Evolutionary conservation across 2,113 vertebrate genomes (phyloP).

Genomic region (Macaca nemestrina): DNA sequence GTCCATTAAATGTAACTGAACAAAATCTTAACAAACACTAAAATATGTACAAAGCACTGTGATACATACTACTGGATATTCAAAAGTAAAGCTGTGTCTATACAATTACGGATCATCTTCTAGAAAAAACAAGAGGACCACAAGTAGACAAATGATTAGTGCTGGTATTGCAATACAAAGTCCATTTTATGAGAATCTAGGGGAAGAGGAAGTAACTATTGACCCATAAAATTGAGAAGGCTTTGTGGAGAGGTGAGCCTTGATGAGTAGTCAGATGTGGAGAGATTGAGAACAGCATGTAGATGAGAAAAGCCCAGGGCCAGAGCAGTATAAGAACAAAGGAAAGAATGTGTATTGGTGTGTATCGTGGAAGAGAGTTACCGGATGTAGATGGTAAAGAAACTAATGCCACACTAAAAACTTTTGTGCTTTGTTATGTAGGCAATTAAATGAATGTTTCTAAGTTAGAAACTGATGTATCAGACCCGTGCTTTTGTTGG

Average conservation of each 20-base stretch:
- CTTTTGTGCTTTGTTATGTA: neutral
- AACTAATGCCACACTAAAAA: neutral
- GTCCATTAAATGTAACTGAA: neutral
- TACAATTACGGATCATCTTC: neutral
- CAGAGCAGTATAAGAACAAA: neutral
- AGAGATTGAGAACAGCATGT: neutral
- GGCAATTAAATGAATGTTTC: neutral
- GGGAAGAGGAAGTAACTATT: neutral
- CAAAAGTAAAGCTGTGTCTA: neutral
- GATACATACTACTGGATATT: neutral
- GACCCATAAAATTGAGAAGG: neutral
- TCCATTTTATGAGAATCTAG: neutral
- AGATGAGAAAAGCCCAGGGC: neutral
- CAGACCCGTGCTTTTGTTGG: neutral
- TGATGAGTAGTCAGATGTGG: neutral
- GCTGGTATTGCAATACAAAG: no score
- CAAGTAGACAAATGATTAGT: neutral
- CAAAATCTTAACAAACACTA: neutral
- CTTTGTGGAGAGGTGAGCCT: neutral
- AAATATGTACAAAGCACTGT: neutral
- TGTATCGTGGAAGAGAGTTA: neutral
- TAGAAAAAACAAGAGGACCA: neutral
- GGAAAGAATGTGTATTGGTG: neutral
- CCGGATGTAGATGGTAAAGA: neutral
- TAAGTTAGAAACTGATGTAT: neutral